A percentile compares a stretch with the other conserved stretches of the same genome.
Conservation (phyloP, 2,888 invertebrate genomes). For the Ichneumoninae sp. region DNA sequence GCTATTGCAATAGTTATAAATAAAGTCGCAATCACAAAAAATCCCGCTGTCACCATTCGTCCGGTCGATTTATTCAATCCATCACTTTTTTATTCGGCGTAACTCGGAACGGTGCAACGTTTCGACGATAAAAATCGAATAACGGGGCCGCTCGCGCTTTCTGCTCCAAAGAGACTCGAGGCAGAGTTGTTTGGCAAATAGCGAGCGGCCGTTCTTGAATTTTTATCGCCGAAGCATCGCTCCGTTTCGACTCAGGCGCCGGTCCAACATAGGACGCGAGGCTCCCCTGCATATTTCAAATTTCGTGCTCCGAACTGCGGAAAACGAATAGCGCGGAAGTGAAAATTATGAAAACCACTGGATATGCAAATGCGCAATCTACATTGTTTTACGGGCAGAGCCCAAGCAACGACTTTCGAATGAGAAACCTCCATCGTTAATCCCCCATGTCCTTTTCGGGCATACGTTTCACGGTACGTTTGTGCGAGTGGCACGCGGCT, state of each 20-base stretch:
- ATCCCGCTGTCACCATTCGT: not conserved
- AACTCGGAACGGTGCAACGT: not conserved
- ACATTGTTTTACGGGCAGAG: not conserved
- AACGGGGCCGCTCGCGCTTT: not conserved
- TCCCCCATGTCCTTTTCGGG: not conserved
- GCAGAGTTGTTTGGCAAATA: not conserved
- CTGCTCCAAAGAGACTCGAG: not conserved
- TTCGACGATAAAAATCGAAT: not conserved
- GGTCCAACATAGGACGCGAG: not conserved
- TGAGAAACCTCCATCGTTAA: not conserved
- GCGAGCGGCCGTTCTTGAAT: not conserved
- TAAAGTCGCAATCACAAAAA: not conserved
- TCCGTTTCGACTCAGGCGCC: not conserved
- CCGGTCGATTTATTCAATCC: not conserved
- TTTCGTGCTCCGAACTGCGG: not conserved
- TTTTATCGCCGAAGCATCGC: not conserved
- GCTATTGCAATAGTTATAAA: not conserved
- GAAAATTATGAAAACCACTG: not conserved
- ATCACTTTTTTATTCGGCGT: not conserved
- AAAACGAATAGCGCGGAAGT: conserved; percentile 7
- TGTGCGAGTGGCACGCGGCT: not conserved
- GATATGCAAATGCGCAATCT: not conserved
- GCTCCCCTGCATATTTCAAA: not conserved
- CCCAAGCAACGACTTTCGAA: conserved; percentile 6
- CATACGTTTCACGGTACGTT: not conserved